Conservation (phyloP, 2,797 vertebrate species). For the Gymnocypris eckloni region DNA sequence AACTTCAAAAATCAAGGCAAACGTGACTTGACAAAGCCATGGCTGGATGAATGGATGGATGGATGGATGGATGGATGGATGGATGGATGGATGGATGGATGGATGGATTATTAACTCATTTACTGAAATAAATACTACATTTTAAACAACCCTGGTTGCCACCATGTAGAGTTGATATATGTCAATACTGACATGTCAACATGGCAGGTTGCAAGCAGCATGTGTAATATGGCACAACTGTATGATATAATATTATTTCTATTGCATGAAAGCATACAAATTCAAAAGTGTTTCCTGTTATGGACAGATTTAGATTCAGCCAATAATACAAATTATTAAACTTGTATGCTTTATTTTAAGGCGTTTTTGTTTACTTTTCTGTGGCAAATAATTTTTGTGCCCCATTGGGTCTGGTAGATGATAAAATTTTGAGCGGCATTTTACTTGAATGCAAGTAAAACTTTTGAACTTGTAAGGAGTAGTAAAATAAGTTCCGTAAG, state of each 20-base stretch:
- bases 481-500: neutral
- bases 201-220: neutral
- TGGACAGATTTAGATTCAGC: neutral
- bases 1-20: neutral
- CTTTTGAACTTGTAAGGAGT: neutral
- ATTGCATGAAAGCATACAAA: neutral
- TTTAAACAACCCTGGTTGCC: neutral
- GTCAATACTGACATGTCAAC: neutral
- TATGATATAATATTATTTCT: neutral
- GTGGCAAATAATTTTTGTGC: neutral
- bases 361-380: neutral
- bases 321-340: neutral
- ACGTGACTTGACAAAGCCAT: neutral
- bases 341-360: neutral
- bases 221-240: neutral
- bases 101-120: neutral
- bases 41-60: neutral
- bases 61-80: neutral
- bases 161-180: neutral
- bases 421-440: neutral
- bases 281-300: neutral
- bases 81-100: neutral
- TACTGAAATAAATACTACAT: neutral
- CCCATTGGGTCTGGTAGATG: no score
- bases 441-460: slow-evolving; percentile 1